These are phyloP conservation scores for Drosophila varians DNA, from an alignment of 1,140 invertebrate genomes.

Conservation along the genomic window DNA sequence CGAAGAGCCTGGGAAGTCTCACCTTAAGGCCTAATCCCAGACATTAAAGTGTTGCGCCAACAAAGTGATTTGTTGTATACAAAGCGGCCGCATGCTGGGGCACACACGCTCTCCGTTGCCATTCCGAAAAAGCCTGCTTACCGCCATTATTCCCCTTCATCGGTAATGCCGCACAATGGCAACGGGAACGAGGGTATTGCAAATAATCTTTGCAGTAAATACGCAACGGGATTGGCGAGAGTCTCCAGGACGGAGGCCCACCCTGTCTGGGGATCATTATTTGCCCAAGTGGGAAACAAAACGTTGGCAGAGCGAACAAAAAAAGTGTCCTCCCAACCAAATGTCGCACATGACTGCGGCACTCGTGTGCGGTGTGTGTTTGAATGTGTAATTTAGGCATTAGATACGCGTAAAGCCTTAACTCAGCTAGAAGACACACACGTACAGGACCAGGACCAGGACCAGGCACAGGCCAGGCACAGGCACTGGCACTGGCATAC, in stretches of 20 bases:
- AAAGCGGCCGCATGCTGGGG: constrained; percentile 61
- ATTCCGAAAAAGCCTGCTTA: constrained; percentile 9
- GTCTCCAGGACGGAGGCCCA: constrained; percentile 14
- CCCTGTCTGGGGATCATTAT: constrained; percentile 77
- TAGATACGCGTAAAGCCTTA: constrained; percentile 77
- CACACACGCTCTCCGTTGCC: background rate
- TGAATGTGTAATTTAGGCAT: constrained; percentile 82
- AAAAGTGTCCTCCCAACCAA: constrained; percentile 48
- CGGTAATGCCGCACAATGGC: constrained; percentile 36
- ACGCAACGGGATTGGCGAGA: constrained; percentile 53
- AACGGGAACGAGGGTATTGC: constrained; percentile 64
- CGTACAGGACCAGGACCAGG: too few species aligned
- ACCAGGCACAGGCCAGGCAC: too few species aligned
- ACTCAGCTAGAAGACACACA: constrained; percentile 25
- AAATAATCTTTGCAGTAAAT: constrained; percentile 82
- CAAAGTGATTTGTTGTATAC: constrained; percentile 80
- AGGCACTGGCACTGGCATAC: constrained; percentile 6
- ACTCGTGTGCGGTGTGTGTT: constrained; percentile 42
- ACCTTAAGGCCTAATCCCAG: constrained; percentile 77
- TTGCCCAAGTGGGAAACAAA: constrained; percentile 80
- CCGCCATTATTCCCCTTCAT: constrained; percentile 45
- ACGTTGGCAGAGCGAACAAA: constrained; percentile 57
- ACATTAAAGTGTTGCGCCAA: constrained; percentile 80
- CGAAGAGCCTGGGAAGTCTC: constrained; percentile 49
- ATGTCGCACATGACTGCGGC: constrained; percentile 79